Percentiles rank a stretch among this genome's conserved stretches.
Conservation (phyloP, 1,140 invertebrate genomes). For the Mya arenaria region DNA sequence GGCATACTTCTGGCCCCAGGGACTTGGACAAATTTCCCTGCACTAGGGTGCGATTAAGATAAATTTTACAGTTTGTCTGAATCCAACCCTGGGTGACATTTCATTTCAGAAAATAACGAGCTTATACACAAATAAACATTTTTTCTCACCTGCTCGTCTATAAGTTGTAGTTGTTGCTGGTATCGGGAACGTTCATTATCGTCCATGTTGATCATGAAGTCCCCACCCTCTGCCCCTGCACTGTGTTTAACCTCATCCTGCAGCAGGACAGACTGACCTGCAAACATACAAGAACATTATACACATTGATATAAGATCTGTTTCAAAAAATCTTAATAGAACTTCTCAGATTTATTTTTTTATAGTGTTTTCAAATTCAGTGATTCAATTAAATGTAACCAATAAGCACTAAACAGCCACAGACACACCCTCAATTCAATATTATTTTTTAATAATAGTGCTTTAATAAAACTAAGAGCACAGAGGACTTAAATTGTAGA, state of each 20-base stretch:
- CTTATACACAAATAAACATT: no score
- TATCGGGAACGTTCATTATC: slow-evolving; percentile 65
- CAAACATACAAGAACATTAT: slow-evolving; percentile 13
- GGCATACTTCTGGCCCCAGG: no score
- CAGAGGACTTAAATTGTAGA: no score
- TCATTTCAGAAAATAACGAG: no score
- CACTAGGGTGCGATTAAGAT: no score
- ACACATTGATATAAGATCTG: neutral
- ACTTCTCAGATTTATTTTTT: neutral
- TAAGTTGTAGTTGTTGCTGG: slow-evolving; percentile 86
- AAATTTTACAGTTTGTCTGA: no score
- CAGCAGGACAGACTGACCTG: slow-evolving; percentile 82
- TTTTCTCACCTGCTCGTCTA: slow-evolving; percentile 85
- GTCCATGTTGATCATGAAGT: slow-evolving; percentile 80
- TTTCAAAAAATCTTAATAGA: neutral
- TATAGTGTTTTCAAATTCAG: neutral
- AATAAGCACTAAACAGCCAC: no score
- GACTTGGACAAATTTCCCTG: no score
- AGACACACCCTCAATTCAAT: no score
- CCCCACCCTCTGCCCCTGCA: slow-evolving; percentile 55
- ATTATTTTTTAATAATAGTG: no score
- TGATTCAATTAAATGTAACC: neutral
- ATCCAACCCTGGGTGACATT: no score
- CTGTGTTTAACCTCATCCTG: slow-evolving; percentile 81
- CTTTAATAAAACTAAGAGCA: no score